phyloP scores from a whole-genome alignment of 2,113 vertebrate species.

The Campylomormyrus numenius region DNA sequence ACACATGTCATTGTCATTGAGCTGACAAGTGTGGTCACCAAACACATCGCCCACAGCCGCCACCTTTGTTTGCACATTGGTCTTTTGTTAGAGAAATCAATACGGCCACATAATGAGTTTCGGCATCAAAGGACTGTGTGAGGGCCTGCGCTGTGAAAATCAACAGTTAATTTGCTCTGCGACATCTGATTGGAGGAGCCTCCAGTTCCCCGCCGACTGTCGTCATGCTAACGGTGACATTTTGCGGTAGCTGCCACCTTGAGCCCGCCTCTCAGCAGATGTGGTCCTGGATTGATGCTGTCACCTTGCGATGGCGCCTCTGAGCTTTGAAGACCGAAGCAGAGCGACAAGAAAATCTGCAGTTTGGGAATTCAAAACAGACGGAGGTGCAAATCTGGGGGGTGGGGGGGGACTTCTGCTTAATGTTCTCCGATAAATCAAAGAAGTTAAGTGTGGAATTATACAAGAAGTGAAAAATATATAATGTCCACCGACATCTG shows the following conservation, averaged over 20 bases:
- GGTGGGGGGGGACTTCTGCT: conserved; percentile 22
- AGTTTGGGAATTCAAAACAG: conserved; percentile 55
- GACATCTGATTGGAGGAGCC: conserved; percentile 5
- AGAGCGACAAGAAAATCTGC: conserved; percentile 47
- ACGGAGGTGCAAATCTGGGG: conserved; percentile 51
- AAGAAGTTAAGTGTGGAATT: conserved; percentile 47
- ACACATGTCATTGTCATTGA: conserved; percentile 38
- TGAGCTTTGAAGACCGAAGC: conserved; percentile 35
- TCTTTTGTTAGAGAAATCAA: conserved; percentile 51
- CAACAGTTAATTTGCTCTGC: conserved; percentile 2
- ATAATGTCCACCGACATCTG: conserved; percentile 51
- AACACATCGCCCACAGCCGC: conserved; percentile 30
- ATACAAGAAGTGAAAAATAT: conserved; percentile 51
- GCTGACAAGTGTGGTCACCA: conserved; percentile 41
- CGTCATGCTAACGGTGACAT: conserved; percentile 22
- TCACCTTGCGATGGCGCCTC: conserved; percentile 51
- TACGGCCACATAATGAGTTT: conserved; percentile 38
- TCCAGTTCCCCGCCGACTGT: background rate
- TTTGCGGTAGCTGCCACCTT: conserved; percentile 15
- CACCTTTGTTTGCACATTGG: conserved; percentile 35
- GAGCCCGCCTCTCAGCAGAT: conserved; percentile 40
- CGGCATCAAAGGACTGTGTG: conserved; percentile 34
- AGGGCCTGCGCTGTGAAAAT: conserved; percentile 16
- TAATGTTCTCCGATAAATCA: conserved; percentile 48
- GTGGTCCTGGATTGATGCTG: conserved; percentile 50